Percentiles rank a stretch among this genome's conserved stretches.
These are phyloP conservation scores for Salmo trutta DNA, from an alignment of 2,797 vertebrate species.

Conservation along the genomic window DNA sequence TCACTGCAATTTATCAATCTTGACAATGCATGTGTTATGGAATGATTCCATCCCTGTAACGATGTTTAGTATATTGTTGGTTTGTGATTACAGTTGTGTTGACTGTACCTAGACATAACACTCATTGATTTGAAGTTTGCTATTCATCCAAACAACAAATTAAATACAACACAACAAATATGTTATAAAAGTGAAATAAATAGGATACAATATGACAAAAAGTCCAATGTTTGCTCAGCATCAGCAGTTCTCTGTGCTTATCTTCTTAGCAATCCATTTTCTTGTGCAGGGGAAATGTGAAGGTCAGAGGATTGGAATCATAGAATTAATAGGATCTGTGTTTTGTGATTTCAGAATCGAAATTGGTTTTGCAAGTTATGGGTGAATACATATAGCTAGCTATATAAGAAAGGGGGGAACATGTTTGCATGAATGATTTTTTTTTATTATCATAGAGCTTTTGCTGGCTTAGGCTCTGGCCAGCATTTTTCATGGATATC, in stretches of 20 bases:
- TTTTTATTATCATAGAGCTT: background rate
- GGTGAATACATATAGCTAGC: background rate
- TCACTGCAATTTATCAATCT: background rate
- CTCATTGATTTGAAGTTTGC: background rate
- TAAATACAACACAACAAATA: background rate
- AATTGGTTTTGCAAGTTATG: constrained; percentile 29
- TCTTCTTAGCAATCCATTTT: constrained; percentile 27
- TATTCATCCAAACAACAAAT: background rate
- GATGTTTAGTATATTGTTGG: background rate
- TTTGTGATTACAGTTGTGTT: too few species aligned
- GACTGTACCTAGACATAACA: too few species aligned
- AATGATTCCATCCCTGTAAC: background rate
- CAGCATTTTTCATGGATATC: background rate
- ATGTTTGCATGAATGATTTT: constrained; percentile 39
- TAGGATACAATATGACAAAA: background rate
- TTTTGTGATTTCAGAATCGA: constrained; percentile 11
- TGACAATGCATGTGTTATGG: background rate
- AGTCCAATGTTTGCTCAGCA: constrained; percentile 16
- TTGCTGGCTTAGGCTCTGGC: background rate
- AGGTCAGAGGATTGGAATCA: constrained; percentile 14
- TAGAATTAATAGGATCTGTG: background rate
- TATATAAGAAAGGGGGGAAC: background rate
- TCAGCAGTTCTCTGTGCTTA: constrained; percentile 19
- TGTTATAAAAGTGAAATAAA: background rate
- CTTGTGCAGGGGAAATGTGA: constrained; percentile 9